Percentiles rank a stretch among this genome's conserved stretches.
phyloP scores from a whole-genome alignment of 2,113 vertebrate species.

The Charina bottae region DNA sequence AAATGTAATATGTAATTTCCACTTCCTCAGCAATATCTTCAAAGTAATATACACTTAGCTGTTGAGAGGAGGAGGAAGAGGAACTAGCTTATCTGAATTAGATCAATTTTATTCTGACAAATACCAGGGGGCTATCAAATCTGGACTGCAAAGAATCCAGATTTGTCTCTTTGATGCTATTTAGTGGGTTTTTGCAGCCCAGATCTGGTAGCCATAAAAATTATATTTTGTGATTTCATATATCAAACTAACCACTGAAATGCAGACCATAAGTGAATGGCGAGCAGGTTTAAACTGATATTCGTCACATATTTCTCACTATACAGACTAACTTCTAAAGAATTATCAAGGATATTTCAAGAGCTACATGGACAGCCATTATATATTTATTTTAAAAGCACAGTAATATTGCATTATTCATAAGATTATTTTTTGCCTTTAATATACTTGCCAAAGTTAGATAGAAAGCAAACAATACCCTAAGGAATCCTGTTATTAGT shows the following conservation, averaged over 20 bases:
- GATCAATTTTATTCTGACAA: not conserved
- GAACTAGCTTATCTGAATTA: not conserved
- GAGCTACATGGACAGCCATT: not conserved
- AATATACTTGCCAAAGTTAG: constrained; percentile 7
- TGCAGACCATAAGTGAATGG: constrained; percentile 1
- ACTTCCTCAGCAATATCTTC: constrained; percentile 29
- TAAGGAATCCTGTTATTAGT: constrained; percentile 5
- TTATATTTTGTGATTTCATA: constrained; percentile 14
- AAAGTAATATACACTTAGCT: not conserved
- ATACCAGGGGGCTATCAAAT: not conserved
- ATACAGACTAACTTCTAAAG: not conserved
- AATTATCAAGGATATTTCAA: not conserved
- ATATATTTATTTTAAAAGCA: constrained; percentile 28
- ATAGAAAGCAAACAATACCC: not conserved
- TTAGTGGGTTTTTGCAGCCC: not conserved
- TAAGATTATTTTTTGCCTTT: not conserved
- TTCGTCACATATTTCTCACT: not conserved
- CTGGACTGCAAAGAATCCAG: not conserved
- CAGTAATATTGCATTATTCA: constrained; percentile 11
- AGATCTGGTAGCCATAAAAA: not conserved
- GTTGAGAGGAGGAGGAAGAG: not conserved
- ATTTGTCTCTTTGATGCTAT: not conserved
- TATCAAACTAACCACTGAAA: constrained; percentile 21
- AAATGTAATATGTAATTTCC: not conserved
- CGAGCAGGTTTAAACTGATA: not conserved